A percentile compares a stretch with the other conserved stretches of the same genome.
Evolutionary conservation across 2,888 invertebrate genomes (phyloP).

Genomic region (Stratiomys singularior): DNA sequence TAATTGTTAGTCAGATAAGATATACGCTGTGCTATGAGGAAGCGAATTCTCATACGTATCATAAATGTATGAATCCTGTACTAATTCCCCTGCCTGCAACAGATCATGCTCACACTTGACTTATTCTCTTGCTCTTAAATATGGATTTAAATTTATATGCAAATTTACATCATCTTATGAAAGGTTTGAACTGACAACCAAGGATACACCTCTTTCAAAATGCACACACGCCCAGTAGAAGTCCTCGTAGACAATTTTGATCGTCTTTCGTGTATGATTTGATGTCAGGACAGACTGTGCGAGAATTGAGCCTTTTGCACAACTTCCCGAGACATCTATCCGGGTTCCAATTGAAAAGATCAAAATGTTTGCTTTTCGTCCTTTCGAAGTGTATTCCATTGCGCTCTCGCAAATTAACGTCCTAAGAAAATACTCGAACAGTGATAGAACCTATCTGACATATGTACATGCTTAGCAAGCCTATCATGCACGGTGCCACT

Average conservation of each 20-base stretch:
- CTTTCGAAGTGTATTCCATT: too few relatives aligned
- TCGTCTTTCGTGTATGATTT: not conserved
- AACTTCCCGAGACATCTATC: too few relatives aligned
- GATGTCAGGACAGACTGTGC: not conserved
- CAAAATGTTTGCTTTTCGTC: too few relatives aligned
- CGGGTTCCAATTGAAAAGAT: too few relatives aligned
- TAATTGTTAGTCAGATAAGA: not conserved
- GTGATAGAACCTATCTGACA: too few relatives aligned
- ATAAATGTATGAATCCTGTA: not conserved
- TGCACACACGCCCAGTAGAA: too few relatives aligned
- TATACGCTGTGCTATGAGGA: not conserved
- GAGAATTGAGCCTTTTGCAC: too few relatives aligned
- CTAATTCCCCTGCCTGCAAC: not conserved
- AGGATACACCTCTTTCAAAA: not conserved
- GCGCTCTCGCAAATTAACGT: too few relatives aligned
- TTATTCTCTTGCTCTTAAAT: not conserved
- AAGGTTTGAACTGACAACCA: not conserved
- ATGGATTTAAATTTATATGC: slow-evolving; percentile 27
- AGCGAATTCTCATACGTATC: too few relatives aligned
- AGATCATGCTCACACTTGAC: not conserved
- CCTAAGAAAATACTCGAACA: too few relatives aligned
- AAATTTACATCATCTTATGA: slow-evolving; percentile 5
- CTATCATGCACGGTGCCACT: too few relatives aligned
- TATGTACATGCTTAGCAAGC: too few relatives aligned
- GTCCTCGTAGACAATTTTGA: not conserved